phyloP scores from a whole-genome alignment of 2,888 invertebrate species.

The Amiota communis region DNA sequence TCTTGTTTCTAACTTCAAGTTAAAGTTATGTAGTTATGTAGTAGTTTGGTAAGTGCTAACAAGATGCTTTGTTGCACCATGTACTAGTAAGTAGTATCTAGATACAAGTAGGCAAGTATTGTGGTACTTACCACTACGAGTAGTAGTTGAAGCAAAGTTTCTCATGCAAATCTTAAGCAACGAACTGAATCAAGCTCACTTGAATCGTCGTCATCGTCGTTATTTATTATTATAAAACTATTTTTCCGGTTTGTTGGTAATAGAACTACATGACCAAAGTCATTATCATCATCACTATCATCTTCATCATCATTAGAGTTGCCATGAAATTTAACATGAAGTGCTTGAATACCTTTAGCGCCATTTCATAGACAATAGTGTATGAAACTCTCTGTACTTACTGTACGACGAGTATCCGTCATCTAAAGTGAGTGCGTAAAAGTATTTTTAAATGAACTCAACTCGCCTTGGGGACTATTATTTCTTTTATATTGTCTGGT shows the following conservation, averaged over 20 bases:
- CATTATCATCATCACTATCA: constrained; percentile 26
- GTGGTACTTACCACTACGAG: no score
- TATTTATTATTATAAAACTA: constrained; percentile 45
- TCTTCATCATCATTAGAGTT: constrained; percentile 36
- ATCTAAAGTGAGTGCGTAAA: no score
- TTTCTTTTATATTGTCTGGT: neutral
- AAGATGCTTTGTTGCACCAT: constrained; percentile 28
- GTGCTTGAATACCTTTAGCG: constrained; percentile 11
- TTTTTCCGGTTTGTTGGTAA: constrained; percentile 56
- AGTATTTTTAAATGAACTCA: no score
- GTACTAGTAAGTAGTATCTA: no score
- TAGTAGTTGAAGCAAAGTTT: constrained; percentile 27
- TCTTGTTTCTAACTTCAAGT: no score
- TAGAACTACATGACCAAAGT: constrained; percentile 48
- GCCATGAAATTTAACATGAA: constrained; percentile 3
- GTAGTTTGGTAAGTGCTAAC: constrained; percentile 13
- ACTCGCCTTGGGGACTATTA: neutral
- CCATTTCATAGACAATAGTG: constrained; percentile 39
- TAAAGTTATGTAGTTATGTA: no score
- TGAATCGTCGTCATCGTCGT: neutral
- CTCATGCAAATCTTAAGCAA: constrained; percentile 58
- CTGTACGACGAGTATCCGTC: neutral
- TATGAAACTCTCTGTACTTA: neutral
- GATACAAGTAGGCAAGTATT: no score
- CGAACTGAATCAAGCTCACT: neutral